Percentiles rank a stretch among this genome's conserved stretches.
Evolutionary conservation across 92 coral and sea anemone genomes (phyloP).

Genomic region (Montipora capitata): DNA sequence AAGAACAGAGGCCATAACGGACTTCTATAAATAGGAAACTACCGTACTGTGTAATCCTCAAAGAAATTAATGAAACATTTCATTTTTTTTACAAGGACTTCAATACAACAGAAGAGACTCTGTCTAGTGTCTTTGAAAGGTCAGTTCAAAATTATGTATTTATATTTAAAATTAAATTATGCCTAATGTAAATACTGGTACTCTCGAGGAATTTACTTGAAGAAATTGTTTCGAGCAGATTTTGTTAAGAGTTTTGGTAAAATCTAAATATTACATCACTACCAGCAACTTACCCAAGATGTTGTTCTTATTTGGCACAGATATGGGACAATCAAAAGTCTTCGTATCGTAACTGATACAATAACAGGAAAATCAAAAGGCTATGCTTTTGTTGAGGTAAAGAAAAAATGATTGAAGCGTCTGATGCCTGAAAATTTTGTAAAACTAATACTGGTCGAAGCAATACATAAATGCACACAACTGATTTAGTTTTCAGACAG

Average conservation of each 20-base stretch:
- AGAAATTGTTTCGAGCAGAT: no score
- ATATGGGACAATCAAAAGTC: constrained; percentile 42
- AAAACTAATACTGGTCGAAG: no score
- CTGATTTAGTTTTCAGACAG: constrained; percentile 57
- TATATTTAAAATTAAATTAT: no score
- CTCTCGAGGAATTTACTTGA: no score
- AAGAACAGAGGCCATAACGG: no score
- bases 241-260: no score
- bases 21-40: no score
- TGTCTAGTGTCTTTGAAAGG: constrained; percentile 21
- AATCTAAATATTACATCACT: no score
- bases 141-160: neutral
- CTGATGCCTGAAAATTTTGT: no score
- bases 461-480: neutral
- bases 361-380: constrained; percentile 67
- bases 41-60: no score
- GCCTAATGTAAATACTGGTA: no score
- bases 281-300: no score
- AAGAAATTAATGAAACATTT: neutral
- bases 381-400: constrained; percentile 78
- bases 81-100: neutral
- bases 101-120: constrained; percentile 27
- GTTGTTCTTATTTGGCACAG: neutral
- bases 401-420: neutral
- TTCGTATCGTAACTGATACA: constrained; percentile 49